Base-by-base conservation (phyloP, 1,140 invertebrate species). In the Cydia splendana region DNA sequence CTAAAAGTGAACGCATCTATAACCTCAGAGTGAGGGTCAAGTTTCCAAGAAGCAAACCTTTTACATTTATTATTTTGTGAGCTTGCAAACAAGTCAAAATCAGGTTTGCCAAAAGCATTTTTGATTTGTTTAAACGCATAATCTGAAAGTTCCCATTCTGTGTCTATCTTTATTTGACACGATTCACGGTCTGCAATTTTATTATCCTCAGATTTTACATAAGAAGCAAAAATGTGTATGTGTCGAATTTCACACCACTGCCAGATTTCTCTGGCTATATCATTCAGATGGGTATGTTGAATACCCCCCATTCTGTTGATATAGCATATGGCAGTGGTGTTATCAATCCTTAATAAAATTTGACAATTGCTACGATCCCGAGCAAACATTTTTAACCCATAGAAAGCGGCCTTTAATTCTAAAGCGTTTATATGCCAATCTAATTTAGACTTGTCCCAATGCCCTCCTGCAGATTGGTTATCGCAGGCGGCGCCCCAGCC, bases 321-420 rank as follows among this genome's bases (percentile, higher is more conserved):
- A 48, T 74, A 77, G n/a, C 65, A 45, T 48, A 77, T 74, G 12
- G 76, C 76, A 13, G 76, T 87, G 6, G 83, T 84, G 45, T 89
- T 86, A 73, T 89, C 83, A 15, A 83, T 78, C 53, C 76, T 18
- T 5, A 81, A 79, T 51, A 80, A 65, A 65, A 84, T 85, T 65
- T 84, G 78, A 57, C 80, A 84, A 30, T 81, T 76, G 1, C n/a
- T 45, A 20, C 48, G 20, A 45, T 48, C 7, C 24, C 4, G 10
- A 45, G 73, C 53, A 65, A 77, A 77, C 4, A 65, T 48, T 28
- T 74, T 77, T 28, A 77, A 62, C 4, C 67, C 53, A 30, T 65
- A 74, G 42, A 74, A 74, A 20, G 69, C 71, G 3, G 69, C 76
- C 42, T 65, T n/a, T n/a, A 74, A 65, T 62, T 77, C 71, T 10